Conservation (phyloP, 2,797 vertebrate species). For the Lepilemur septentrionalis region DNA sequence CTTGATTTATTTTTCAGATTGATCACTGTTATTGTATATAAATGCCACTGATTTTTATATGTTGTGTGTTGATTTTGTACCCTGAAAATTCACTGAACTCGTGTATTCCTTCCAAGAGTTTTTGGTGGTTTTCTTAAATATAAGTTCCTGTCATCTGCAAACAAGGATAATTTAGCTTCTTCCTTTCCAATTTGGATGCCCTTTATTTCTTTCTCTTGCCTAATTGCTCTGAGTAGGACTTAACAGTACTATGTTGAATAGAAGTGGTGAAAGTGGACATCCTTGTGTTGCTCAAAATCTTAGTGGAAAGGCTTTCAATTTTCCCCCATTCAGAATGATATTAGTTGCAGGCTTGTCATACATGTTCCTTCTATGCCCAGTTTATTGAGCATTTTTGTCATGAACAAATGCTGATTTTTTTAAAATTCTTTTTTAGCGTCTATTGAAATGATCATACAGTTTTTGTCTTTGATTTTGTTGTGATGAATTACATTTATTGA, state of each 20-base stretch:
- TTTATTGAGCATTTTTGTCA: background rate
- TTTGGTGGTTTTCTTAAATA: background rate
- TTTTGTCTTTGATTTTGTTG: background rate
- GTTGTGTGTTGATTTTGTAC: background rate
- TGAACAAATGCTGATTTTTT: background rate
- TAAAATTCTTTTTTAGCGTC: background rate
- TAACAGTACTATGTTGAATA: background rate
- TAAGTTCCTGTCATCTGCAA: background rate
- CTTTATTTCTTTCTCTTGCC: background rate
- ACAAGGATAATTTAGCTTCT: background rate
- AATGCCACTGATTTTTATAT: background rate
- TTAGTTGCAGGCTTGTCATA: background rate
- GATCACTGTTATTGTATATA: background rate
- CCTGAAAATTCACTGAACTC: background rate
- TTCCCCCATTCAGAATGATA: background rate
- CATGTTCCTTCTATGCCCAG: background rate
- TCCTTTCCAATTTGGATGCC: background rate
- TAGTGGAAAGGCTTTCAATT: background rate
- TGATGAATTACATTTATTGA: background rate
- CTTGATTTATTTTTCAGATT: background rate
- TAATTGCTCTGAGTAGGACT: background rate
- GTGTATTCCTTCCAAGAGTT: background rate
- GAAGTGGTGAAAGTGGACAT: background rate
- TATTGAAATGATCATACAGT: background rate
- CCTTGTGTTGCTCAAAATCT: background rate